A percentile compares a stretch with the other conserved stretches of the same genome.
phyloP scores from a whole-genome alignment of 2,797 vertebrate genomes.

The Gila robusta region DNA sequence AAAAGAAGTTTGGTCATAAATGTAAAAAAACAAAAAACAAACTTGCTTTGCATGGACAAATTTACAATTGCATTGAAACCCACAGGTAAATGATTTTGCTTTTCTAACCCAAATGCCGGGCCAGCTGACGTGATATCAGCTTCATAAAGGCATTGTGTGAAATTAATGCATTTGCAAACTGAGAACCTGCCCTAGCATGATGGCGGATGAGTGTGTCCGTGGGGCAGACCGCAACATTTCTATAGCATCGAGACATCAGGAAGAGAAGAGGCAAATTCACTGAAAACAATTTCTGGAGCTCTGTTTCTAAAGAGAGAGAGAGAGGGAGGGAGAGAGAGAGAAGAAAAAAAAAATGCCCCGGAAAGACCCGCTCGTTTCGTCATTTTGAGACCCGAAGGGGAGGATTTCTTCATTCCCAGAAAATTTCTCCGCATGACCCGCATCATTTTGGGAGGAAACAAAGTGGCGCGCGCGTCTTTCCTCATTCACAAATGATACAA shows the following conservation, averaged over 20 bases:
- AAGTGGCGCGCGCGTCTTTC: constrained; percentile 66
- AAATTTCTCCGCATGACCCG: constrained; percentile 75
- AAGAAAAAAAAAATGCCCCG: constrained; percentile 9
- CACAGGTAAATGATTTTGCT: background rate
- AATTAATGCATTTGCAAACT: constrained; percentile 78
- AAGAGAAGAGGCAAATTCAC: background rate
- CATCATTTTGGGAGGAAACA: constrained; percentile 81
- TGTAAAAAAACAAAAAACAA: background rate
- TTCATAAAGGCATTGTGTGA: constrained; percentile 32
- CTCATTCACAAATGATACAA: constrained; percentile 68
- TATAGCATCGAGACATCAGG: background rate
- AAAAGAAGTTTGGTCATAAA: constrained; percentile 19
- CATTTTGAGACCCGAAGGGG: constrained; percentile 73
- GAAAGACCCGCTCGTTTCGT: constrained; percentile 70
- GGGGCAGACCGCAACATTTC: constrained; percentile 71
- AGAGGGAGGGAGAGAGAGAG: too few species aligned
- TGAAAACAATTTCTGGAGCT: background rate
- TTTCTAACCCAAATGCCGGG: background rate
- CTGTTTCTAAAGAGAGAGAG: background rate
- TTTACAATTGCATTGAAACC: background rate
- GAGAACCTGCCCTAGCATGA: constrained; percentile 80
- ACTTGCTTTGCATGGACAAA: background rate
- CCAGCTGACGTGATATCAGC: constrained; percentile 1
- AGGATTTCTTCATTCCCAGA: constrained; percentile 71
- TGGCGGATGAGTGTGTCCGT: constrained; percentile 82